Conservation (phyloP, 2,888 invertebrate species). For the Himalopsyche anomala region DNA sequence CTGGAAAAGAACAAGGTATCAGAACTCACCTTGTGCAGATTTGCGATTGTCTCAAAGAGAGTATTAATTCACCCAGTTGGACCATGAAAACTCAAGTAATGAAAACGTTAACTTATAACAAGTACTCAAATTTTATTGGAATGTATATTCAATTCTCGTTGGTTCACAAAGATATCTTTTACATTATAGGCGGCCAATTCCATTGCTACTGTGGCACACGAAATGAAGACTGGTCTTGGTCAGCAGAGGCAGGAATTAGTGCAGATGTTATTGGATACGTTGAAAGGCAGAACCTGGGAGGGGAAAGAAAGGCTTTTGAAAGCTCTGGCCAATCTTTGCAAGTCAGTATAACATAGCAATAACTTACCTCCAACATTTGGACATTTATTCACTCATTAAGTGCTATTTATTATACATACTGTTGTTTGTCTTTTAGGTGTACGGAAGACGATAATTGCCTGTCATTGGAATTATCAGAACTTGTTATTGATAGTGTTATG, state of each 20-base stretch:
- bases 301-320: constrained; percentile 91
- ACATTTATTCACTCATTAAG: not conserved
- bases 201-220: constrained; percentile 86
- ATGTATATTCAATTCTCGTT: not conserved
- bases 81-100: constrained; percentile 87
- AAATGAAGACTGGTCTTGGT: constrained; percentile 81
- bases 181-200: constrained; percentile 84
- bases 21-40: constrained; percentile 85
- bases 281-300: constrained; percentile 90
- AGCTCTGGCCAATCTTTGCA: constrained; percentile 87
- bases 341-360: constrained; percentile 74
- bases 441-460: constrained; percentile 70
- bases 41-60: constrained; percentile 81
- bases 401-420: not conserved
- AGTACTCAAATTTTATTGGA: constrained; percentile 18
- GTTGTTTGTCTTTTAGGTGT: constrained; percentile 37
- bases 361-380: not conserved
- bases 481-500: constrained; percentile 83
- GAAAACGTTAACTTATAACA: not conserved
- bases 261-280: constrained; percentile 81
- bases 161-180: not conserved
- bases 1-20: constrained; percentile 91
- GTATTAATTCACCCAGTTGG: constrained; percentile 91
- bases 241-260: constrained; percentile 81
- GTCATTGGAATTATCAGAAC: constrained; percentile 70